A percentile compares a stretch with the other conserved stretches of the same genome.
Conservation (phyloP, 2,888 invertebrate genomes). For the Campopleginae sp. region DNA sequence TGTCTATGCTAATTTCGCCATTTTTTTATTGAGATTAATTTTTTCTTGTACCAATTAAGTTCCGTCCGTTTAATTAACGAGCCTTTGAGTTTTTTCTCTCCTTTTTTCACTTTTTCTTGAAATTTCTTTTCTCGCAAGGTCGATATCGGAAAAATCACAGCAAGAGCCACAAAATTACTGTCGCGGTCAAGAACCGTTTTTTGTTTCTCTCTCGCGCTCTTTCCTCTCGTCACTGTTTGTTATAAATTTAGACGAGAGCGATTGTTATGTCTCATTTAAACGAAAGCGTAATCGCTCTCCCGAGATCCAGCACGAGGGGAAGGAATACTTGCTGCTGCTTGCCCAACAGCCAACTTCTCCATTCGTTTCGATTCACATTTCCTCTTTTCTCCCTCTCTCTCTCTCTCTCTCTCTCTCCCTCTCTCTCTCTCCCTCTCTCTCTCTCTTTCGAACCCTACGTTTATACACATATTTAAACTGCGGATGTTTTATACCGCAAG, state of each 20-base stretch:
- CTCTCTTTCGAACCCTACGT: neutral
- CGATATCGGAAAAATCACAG: slow-evolving; percentile 49
- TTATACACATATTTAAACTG: slow-evolving; percentile 63
- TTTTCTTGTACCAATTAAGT: slow-evolving; percentile 24
- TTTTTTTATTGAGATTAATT: slow-evolving; percentile 5
- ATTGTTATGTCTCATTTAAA: slow-evolving; percentile 66
- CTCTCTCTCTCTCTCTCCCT: neutral
- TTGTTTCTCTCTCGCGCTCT: slow-evolving; percentile 1
- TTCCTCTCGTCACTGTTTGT: slow-evolving; percentile 48
- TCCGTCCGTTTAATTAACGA: neutral
- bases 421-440: slow-evolving; percentile 32
- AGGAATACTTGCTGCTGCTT: slow-evolving; percentile 33
- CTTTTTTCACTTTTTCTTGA: slow-evolving; percentile 1
- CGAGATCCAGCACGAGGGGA: slow-evolving; percentile 57
- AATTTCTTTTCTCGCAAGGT: slow-evolving; percentile 48
- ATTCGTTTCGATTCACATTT: slow-evolving; percentile 16
- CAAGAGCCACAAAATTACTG: no score
- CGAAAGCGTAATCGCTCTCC: slow-evolving; percentile 64
- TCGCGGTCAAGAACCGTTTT: slow-evolving; percentile 28
- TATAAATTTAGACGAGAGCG: slow-evolving; percentile 66
- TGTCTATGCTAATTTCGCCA: slow-evolving; percentile 17
- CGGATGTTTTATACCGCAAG: slow-evolving; percentile 68
- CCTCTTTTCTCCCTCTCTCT: neutral
- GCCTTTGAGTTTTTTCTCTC: neutral
- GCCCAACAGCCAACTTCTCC: slow-evolving; percentile 37